phyloP scores from a whole-genome alignment of 2,888 invertebrate genomes.

The Bursaphelenchus okinawaensis region DNA sequence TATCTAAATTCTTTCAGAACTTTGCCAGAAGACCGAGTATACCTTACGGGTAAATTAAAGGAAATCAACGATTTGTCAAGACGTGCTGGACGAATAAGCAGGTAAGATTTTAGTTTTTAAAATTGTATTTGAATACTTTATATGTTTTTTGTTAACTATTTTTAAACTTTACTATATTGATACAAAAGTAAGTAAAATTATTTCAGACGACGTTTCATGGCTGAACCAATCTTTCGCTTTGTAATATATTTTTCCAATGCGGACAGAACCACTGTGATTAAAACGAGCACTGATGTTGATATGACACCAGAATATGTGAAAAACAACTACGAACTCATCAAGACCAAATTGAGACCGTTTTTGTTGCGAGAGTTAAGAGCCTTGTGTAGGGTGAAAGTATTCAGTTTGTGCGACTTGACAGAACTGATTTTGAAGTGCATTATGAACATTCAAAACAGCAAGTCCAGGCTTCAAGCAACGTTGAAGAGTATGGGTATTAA shows the following conservation, averaged over 20 bases:
- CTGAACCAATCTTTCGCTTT: slow-evolving; percentile 23
- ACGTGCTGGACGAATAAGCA: background rate
- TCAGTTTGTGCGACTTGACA: slow-evolving; percentile 12
- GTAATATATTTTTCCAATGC: slow-evolving; percentile 26
- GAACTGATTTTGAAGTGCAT: slow-evolving; percentile 9
- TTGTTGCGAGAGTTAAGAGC: slow-evolving; percentile 27
- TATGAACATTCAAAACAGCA: background rate
- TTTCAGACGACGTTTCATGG: slow-evolving; percentile 24
- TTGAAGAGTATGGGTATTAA: background rate
- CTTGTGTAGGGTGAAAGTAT: slow-evolving; percentile 15
- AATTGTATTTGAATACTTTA: too few relatives aligned
- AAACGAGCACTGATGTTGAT: slow-evolving; percentile 18
- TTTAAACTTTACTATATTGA: too few relatives aligned
- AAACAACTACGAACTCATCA: slow-evolving; percentile 16
- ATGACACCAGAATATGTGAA: slow-evolving; percentile 22
- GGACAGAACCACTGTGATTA: slow-evolving; percentile 21
- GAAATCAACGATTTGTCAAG: background rate
- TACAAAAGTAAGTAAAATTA: too few relatives aligned
- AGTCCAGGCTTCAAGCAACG: background rate
- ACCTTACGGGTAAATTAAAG: too few relatives aligned
- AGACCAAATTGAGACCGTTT: slow-evolving; percentile 24
- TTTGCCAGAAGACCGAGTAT: too few relatives aligned
- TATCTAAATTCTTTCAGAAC: too few relatives aligned
- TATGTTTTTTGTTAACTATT: too few relatives aligned
- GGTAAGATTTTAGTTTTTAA: too few relatives aligned